Evolutionary conservation across 2,113 vertebrate genomes (phyloP), one percentile per base, ranked within the genome.

Genomic region (Barnardius zonarius): DNA sequence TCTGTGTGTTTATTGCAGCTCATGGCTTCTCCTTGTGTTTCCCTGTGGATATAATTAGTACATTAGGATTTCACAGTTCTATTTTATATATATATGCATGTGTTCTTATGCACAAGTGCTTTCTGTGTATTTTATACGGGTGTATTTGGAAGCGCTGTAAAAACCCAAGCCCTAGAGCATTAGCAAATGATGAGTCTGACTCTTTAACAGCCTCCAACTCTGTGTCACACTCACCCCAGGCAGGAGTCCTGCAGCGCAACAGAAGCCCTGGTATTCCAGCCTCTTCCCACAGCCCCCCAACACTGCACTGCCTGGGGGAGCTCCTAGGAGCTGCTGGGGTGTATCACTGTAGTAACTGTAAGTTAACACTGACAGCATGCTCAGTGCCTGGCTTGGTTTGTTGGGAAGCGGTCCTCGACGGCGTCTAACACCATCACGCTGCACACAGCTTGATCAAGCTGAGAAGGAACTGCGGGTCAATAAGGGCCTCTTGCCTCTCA

Each of bases 31-130:
- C 73, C 83, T 22, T 27, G 55, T 12, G 55, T 11, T 82, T 94
- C 80, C 88, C 90, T 57, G 66, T 37, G 73, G 92, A 92, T 78
- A 52, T 11, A 78, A 93, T 92, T 75, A 93, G 66, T 19, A 69
- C 54, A 79, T 75, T 20, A 80, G 49, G 83, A 82, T 85, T 66
- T 69, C 25, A 75, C 28, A 25, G 77, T 16, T 73, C n/a, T 37
- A 35, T 73, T 85, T 91, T 73, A 66, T 54, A 64, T 57, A 66
- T 52, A 62, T 55, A 5, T 11, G 48, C 27, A 70, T 6, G 15
- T 31, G 37, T 48, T 76, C 72, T 73, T 62, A 85, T 5, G 57
- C 87, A 85, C 81, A 73, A 91, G 75, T 59, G 62, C 52, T 78
- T 87, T 41, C 48, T 64, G 33, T 30, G 15, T 61, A 55, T 84